Base-by-base conservation (phyloP, 2,113 vertebrate species). In the Cheirogaleus medius region DNA sequence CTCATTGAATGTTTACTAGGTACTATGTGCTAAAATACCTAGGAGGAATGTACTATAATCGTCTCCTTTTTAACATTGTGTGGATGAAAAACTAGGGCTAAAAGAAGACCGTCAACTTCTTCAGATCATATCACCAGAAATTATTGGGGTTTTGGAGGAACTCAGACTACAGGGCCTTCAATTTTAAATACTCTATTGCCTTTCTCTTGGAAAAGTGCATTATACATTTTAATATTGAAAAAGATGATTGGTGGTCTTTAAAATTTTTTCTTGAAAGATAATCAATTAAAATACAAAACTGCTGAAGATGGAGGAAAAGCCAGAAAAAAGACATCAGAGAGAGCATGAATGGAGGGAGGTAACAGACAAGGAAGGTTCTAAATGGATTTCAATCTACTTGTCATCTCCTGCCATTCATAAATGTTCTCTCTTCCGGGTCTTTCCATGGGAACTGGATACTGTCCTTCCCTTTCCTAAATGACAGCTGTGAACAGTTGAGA, bases 231-330 rank as follows among this genome's bases (percentile, higher is more conserved):
- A 84, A 69, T 71, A 80, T 42, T 89, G 34, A 49, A 49, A 82
- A 93, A 58, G 63, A 78, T 56, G 34, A 74, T 34, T 82, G 60
- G 42, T 87, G 49, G 37, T 66, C 63, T 91, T 69, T 85, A 82
- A 87, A 73, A 90, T 27, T 64, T 96, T 88, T 89, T 6, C 87
- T 95, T 96, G 49, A 84, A 93, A 93, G 25, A 27, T 91, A 74
- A 82, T 63, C 54, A 83, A 56, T 68, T 95, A 86, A 96, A 97
- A 83, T 7, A 69, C 71, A 91, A 87, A 92, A 78, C 63, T 74
- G 47, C 42, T 49, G 64, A 95, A 87, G 34, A 37, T 63, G 47
- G 32, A 42, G 21, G 23, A 66, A 64, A 25, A 91, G 73, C 29
- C 91, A 90, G 69, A 95, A n/a, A 71, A 74, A 84, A 87, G 73